These are phyloP conservation scores for Bos javanicus DNA, from an alignment of 2,113 vertebrate genomes.

Conservation along the genomic window DNA sequence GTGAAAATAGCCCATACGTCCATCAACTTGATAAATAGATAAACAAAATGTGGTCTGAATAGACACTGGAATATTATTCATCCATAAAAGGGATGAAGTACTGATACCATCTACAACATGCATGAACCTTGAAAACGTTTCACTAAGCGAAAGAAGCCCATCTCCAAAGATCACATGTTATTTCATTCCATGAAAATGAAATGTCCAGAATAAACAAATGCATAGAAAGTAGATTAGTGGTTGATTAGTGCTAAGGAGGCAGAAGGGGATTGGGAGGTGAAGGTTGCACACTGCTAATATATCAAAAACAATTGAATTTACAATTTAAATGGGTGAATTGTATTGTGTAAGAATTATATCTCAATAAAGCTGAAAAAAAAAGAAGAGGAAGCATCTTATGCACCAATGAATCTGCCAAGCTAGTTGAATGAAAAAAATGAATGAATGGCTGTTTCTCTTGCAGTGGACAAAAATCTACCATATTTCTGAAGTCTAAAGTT, in stretches of 20 bases:
- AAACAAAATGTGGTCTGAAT: background rate
- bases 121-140: background rate
- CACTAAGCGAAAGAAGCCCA: background rate
- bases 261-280: background rate
- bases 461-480: background rate
- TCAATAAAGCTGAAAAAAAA: background rate
- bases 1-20: background rate
- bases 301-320: background rate
- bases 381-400: background rate
- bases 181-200: background rate
- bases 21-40: background rate
- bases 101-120: background rate
- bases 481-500: constrained; percentile 9
- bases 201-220: background rate
- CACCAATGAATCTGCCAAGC: background rate
- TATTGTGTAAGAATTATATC: background rate
- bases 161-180: background rate
- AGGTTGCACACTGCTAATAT: background rate
- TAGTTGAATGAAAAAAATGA: background rate
- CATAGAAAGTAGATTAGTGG: background rate
- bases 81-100: background rate
- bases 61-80: background rate
- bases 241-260: background rate
- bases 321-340: background rate
- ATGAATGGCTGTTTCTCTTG: background rate